A percentile compares a stretch with the other conserved stretches of the same genome.
These are phyloP conservation scores for Sacculina carcini DNA, from an alignment of 2,888 invertebrate species.

Conservation along the genomic window DNA sequence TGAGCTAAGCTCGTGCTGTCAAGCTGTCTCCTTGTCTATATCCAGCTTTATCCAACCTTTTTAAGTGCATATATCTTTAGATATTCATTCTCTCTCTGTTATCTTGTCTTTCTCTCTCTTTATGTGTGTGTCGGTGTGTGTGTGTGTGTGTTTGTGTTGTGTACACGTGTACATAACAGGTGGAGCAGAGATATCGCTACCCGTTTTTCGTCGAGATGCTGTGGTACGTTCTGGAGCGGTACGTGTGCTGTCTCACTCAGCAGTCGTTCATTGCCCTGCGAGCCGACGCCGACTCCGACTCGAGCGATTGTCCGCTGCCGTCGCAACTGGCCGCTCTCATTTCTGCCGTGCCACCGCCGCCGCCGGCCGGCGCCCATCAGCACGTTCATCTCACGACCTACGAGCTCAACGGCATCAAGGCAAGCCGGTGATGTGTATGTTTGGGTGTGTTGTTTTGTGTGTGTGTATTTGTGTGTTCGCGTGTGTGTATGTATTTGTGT, in stretches of 20 bases:
- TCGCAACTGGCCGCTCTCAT: neutral
- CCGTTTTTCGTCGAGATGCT: constrained; percentile 95
- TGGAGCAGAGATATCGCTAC: constrained; percentile 88
- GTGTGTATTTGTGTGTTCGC: neutral
- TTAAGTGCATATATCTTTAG: too few relatives aligned
- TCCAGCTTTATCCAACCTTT: too few relatives aligned
- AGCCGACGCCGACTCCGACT: constrained; percentile 12
- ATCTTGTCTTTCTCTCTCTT: neutral
- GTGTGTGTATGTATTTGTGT: neutral
- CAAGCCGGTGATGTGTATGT: neutral
- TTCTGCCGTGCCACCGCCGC: neutral
- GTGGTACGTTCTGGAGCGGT: constrained; percentile 87
- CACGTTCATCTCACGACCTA: constrained; percentile 22
- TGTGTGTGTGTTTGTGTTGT: too few relatives aligned
- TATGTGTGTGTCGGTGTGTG: too few relatives aligned
- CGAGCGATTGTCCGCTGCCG: constrained; percentile 3
- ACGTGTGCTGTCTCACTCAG: constrained; percentile 62
- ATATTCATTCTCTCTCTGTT: too few relatives aligned
- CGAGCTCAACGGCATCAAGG: constrained; percentile 26
- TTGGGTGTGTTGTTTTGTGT: neutral
- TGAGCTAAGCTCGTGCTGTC: too few relatives aligned
- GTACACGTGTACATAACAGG: too few relatives aligned
- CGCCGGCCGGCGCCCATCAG: constrained; percentile 7
- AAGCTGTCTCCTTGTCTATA: too few relatives aligned
- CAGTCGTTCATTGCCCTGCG: constrained; percentile 38